Percentiles rank a stretch among this genome's conserved stretches.
These are phyloP conservation scores for Drosophila longiperda DNA, from an alignment of 2,888 invertebrate genomes.

Conservation along the genomic window DNA sequence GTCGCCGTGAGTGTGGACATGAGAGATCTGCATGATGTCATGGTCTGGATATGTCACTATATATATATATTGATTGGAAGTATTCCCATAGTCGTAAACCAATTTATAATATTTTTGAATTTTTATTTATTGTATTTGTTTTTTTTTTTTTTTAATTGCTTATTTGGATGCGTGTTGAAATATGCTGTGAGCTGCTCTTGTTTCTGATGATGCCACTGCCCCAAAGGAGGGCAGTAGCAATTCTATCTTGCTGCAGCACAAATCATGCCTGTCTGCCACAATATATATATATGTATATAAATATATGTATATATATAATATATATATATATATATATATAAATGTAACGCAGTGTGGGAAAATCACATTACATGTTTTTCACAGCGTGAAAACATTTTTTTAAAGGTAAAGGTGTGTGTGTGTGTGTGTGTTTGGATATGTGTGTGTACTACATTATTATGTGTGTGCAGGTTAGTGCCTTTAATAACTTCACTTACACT, in stretches of 20 bases:
- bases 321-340: background rate
- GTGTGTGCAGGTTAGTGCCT: constrained; percentile 51
- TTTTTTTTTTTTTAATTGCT: background rate
- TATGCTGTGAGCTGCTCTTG: constrained; percentile 36
- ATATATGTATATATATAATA: background rate
- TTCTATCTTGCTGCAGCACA: constrained; percentile 30
- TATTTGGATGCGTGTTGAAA: constrained; percentile 10
- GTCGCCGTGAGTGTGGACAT: no score
- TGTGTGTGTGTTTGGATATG: constrained; percentile 9
- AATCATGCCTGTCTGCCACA: constrained; percentile 37
- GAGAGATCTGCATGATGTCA: no score
- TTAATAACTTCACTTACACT: constrained; percentile 77
- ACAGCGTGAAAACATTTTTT: constrained; percentile 42
- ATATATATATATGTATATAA: constrained; percentile 5
- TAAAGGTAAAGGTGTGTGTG: constrained; percentile 48
- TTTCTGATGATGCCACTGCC: constrained; percentile 14
- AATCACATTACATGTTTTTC: constrained; percentile 59
- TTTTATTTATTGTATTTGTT: background rate
- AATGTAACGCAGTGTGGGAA: background rate
- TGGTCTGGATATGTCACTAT: no score
- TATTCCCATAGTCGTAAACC: no score
- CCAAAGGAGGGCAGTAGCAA: background rate
- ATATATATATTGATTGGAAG: background rate
- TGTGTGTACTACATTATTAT: constrained; percentile 32
- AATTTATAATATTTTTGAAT: background rate